Evolutionary conservation across 2,888 invertebrate species (phyloP).

Genomic region (Sabatieria punctata): DNA sequence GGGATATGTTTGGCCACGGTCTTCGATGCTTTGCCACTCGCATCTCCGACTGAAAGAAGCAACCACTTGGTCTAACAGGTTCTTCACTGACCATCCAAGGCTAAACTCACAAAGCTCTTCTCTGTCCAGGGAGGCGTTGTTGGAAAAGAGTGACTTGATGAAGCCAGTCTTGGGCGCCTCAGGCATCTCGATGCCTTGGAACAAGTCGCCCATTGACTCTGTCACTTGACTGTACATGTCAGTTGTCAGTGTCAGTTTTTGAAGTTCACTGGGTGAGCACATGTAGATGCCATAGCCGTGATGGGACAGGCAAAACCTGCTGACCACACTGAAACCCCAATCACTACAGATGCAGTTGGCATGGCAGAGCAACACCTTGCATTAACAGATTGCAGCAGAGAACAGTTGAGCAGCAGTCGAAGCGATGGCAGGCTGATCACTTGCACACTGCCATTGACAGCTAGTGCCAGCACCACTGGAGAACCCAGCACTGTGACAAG

Average conservation of each 20-base stretch:
- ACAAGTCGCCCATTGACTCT: slow-evolving; percentile 81
- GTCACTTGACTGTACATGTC: slow-evolving; percentile 50
- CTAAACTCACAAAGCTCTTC: slow-evolving; percentile 75
- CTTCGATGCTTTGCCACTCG: slow-evolving; percentile 69
- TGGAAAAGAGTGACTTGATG: slow-evolving; percentile 50
- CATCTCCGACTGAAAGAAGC: slow-evolving; percentile 62
- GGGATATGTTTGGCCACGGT: slow-evolving; percentile 71
- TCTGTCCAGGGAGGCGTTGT: slow-evolving; percentile 50
- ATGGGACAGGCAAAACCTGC: slow-evolving; percentile 73
- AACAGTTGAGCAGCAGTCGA: slow-evolving; percentile 71
- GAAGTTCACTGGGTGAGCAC: slow-evolving; percentile 86
- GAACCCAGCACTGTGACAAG: slow-evolving; percentile 17
- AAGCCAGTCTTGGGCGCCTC: slow-evolving; percentile 94
- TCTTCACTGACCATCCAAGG: background rate
- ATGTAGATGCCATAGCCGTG: slow-evolving; percentile 89
- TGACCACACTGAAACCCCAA: slow-evolving; percentile 43
- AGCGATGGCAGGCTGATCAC: slow-evolving; percentile 90
- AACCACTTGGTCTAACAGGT: slow-evolving; percentile 10
- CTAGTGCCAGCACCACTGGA: slow-evolving; percentile 22
- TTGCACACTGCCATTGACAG: slow-evolving; percentile 63
- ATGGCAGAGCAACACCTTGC: too few species aligned
- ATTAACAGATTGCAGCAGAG: slow-evolving; percentile 93
- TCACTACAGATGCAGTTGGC: too few species aligned
- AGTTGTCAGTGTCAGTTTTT: slow-evolving; percentile 44
- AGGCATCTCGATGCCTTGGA: slow-evolving; percentile 82